Evolutionary conservation across 2,113 vertebrate genomes (phyloP).

Genomic region (Dipodomys ordii): DNA sequence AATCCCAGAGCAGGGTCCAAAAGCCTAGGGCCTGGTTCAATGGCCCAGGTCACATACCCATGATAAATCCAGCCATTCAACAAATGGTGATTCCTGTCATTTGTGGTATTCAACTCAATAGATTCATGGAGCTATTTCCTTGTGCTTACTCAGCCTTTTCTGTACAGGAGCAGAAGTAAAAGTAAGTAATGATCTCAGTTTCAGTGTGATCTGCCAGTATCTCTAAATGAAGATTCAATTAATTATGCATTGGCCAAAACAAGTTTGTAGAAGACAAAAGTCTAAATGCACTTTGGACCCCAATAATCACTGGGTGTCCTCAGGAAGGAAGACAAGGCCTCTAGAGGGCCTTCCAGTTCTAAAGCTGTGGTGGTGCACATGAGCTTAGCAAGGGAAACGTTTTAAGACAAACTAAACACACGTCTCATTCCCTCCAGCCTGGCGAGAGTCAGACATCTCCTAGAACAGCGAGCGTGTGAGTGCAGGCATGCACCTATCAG

Average conservation of each 20-base stretch:
- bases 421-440: not conserved
- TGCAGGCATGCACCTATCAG: not conserved
- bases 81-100: not conserved
- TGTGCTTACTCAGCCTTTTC: not conserved
- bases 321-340: not conserved
- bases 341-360: not conserved
- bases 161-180: not conserved
- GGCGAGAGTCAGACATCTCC: not conserved
- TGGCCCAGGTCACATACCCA: not conserved
- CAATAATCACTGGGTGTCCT: not conserved
- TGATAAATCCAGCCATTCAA: no score
- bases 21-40: no score
- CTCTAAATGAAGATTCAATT: not conserved
- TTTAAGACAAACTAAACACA: not conserved
- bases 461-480: fast-evolving
- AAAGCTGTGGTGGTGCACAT: not conserved
- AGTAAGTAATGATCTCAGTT: not conserved
- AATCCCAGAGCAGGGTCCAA: not conserved
- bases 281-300: not conserved
- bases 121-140: not conserved
- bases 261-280: not conserved
- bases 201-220: not conserved
- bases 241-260: not conserved
- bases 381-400: not conserved
- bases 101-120: not conserved